Evolutionary conservation across 2,797 vertebrate species (phyloP).

Genomic region (Nothura maculosa): DNA sequence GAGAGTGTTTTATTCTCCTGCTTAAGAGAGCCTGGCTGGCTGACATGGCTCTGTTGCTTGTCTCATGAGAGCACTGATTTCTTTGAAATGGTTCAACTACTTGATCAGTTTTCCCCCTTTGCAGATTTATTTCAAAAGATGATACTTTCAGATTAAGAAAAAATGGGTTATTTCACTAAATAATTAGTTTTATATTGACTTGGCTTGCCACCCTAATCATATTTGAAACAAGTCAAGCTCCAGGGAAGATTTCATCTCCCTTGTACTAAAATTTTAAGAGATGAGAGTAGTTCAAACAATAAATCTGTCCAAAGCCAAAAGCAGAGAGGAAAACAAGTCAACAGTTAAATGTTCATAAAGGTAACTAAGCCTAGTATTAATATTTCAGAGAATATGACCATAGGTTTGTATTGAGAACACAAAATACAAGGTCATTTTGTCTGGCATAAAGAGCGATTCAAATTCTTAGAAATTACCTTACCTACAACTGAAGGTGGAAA

Average conservation of each 20-base stretch:
- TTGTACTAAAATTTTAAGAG: background rate
- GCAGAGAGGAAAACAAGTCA: background rate
- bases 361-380: conserved; percentile 7
- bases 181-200: conserved; percentile 10
- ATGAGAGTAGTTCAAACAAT: background rate
- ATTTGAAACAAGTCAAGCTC: background rate
- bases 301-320: background rate
- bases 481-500: background rate
- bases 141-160: background rate
- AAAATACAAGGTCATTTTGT: background rate
- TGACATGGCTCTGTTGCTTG: background rate
- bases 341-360: background rate
- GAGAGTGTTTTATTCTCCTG: background rate
- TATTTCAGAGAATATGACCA: background rate
- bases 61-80: background rate
- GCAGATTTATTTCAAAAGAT: conserved; percentile 4
- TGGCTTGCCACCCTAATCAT: background rate
- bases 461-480: rapidly evolving
- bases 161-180: background rate
- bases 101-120: background rate
- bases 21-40: background rate
- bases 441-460: background rate
- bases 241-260: background rate
- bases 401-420: background rate
- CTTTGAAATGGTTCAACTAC: background rate